Conservation (phyloP, 2,888 invertebrate genomes). For the Chalcosyrphus nemorum region DNA sequence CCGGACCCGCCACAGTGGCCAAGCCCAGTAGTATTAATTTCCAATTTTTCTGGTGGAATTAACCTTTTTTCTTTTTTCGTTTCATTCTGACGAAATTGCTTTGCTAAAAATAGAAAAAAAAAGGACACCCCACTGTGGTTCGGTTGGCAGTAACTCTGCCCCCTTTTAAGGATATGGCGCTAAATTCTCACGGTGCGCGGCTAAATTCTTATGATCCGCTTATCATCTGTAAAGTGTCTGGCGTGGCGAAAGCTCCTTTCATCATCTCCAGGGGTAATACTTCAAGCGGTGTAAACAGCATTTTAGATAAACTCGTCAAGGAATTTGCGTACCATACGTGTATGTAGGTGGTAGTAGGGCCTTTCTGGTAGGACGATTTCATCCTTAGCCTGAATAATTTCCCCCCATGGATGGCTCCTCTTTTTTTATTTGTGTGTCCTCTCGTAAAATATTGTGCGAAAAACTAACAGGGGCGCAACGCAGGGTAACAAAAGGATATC, state of each 20-base stretch:
- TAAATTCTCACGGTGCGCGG: constrained; percentile 18
- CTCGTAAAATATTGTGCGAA: not conserved
- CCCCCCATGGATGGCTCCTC: not conserved
- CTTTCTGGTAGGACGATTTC: too few species aligned
- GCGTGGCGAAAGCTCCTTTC: not conserved
- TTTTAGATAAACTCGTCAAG: constrained; percentile 10
- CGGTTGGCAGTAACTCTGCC: not conserved
- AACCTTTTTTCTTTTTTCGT: not conserved
- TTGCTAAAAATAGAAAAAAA: constrained; percentile 21
- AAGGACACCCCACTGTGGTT: not conserved
- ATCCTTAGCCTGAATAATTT: not conserved
- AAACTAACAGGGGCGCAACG: not conserved
- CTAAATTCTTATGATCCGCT: constrained; percentile 25
- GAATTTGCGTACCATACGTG: not conserved
- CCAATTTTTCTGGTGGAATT: constrained; percentile 1
- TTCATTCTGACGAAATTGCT: not conserved
- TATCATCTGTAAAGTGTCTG: constrained; percentile 1
- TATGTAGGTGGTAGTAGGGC: too few species aligned
- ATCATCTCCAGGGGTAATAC: constrained; percentile 8
- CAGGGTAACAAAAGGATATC: not conserved
- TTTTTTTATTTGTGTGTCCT: not conserved
- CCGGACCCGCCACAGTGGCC: not conserved
- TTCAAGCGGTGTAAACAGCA: constrained; percentile 1
- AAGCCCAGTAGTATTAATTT: constrained; percentile 9
- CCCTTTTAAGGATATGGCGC: not conserved